A percentile compares a stretch with the other conserved stretches of the same genome.
These are phyloP conservation scores for Rhagonycha lutea DNA, from an alignment of 2,888 invertebrate species.

Conservation along the genomic window DNA sequence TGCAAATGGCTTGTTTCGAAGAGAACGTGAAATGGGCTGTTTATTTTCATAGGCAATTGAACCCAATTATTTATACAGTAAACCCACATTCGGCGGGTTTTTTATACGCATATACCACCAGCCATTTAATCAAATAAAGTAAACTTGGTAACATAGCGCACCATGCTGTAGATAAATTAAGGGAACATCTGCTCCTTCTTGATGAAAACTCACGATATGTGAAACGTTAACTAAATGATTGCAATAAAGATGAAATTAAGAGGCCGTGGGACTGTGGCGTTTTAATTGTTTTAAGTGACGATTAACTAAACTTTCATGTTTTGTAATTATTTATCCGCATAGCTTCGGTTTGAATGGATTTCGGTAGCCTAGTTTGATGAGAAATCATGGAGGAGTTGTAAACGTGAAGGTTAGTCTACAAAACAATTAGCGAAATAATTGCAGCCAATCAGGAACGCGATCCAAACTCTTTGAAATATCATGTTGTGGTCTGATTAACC, in stretches of 20 bases:
- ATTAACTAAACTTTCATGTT: neutral
- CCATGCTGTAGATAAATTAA: conserved; percentile 3
- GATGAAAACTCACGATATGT: neutral
- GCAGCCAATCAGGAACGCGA: too few relatives aligned
- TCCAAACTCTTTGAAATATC: too few relatives aligned
- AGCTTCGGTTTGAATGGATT: neutral
- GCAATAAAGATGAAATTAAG: neutral
- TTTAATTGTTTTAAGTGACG: neutral
- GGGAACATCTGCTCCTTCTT: conserved; percentile 4
- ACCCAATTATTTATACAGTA: conserved; percentile 7
- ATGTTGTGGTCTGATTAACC: too few relatives aligned
- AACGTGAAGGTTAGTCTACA: neutral
- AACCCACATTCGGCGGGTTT: neutral
- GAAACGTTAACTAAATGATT: neutral
- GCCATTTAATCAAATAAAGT: conserved; percentile 12
- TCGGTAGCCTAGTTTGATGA: neutral
- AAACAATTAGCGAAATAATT: neutral
- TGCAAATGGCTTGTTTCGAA: neutral
- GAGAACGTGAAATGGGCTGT: conserved; percentile 7
- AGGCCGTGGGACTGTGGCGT: neutral
- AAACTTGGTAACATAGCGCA: conserved; percentile 5
- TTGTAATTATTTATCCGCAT: neutral
- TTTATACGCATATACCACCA: conserved; percentile 1
- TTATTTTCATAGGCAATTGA: conserved; percentile 12
- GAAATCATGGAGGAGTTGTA: neutral